phyloP scores from a whole-genome alignment of 2,797 vertebrate genomes.

The Sebastes nivosus region DNA sequence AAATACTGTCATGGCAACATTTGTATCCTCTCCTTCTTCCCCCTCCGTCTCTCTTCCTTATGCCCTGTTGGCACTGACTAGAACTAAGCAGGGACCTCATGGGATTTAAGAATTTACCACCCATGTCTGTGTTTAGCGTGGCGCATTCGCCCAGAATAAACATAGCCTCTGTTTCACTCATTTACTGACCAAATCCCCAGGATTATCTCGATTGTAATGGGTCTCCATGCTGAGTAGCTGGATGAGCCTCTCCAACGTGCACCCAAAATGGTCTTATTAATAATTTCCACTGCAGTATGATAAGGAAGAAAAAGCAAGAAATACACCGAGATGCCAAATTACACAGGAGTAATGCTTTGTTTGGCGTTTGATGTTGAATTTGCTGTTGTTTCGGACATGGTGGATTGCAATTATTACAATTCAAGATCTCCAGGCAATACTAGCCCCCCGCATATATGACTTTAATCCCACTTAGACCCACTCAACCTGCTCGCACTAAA shows the following conservation, averaged over 20 bases:
- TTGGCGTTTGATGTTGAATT: background rate
- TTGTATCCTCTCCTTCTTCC: background rate
- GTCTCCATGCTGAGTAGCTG: conserved; percentile 29
- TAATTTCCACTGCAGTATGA: conserved; percentile 20
- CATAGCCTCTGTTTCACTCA: conserved; percentile 38
- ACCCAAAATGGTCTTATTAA: conserved; percentile 26
- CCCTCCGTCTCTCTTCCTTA: conserved; percentile 9
- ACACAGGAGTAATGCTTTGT: background rate
- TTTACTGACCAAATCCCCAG: conserved; percentile 50
- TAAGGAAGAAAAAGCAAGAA: background rate
- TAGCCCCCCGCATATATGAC: background rate
- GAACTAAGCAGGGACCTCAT: conserved; percentile 34
- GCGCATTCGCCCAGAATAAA: conserved; percentile 38
- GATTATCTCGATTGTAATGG: conserved; percentile 47
- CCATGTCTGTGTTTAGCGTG: conserved; percentile 49
- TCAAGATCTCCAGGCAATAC: background rate
- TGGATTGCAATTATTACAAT: background rate
- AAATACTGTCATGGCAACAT: conserved; percentile 11
- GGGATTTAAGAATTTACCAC: conserved; percentile 46
- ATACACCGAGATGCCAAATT: background rate
- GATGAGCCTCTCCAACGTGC: conserved; percentile 18
- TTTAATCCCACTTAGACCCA: no score
- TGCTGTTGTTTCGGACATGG: background rate
- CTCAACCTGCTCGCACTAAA: no score
- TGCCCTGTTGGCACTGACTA: conserved; percentile 29